Evolutionary conservation across 2,888 invertebrate genomes (phyloP).

Genomic region (Chesias legatella): DNA sequence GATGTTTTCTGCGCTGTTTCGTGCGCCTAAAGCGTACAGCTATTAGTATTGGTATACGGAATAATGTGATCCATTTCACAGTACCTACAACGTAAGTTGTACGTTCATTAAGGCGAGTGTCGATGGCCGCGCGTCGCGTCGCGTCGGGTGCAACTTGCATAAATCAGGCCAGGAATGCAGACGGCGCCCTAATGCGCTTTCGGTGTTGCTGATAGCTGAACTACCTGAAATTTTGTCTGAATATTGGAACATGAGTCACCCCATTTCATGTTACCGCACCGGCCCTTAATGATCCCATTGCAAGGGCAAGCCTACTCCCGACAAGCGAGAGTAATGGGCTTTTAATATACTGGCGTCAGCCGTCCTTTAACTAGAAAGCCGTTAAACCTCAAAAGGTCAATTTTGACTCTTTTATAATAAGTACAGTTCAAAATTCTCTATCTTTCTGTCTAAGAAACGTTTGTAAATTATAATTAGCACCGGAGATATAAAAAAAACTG

Average conservation of each 20-base stretch:
- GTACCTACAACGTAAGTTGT: conserved; percentile 69
- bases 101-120: conserved; percentile 72
- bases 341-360: too few species aligned
- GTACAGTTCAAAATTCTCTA: too few species aligned
- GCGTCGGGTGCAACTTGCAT: conserved; percentile 66
- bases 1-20: too few species aligned
- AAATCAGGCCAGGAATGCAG: conserved; percentile 74
- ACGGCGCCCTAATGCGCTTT: conserved; percentile 76
- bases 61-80: conserved; percentile 69
- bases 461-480: too few species aligned
- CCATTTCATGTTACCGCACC: background rate
- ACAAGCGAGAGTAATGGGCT: too few species aligned
- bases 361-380: too few species aligned
- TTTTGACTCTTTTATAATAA: too few species aligned
- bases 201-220: conserved; percentile 71
- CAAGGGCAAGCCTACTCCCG: too few species aligned
- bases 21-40: conserved; percentile 38
- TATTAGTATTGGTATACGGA: conserved; percentile 70
- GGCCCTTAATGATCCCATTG: too few species aligned
- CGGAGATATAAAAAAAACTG: too few species aligned
- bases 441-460: too few species aligned
- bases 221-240: conserved; percentile 26
- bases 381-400: too few species aligned
- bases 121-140: conserved; percentile 63
- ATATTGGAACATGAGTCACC: background rate